Evolutionary conservation across 2,888 invertebrate genomes (phyloP).

Genomic region (Synergus laeviventris): DNA sequence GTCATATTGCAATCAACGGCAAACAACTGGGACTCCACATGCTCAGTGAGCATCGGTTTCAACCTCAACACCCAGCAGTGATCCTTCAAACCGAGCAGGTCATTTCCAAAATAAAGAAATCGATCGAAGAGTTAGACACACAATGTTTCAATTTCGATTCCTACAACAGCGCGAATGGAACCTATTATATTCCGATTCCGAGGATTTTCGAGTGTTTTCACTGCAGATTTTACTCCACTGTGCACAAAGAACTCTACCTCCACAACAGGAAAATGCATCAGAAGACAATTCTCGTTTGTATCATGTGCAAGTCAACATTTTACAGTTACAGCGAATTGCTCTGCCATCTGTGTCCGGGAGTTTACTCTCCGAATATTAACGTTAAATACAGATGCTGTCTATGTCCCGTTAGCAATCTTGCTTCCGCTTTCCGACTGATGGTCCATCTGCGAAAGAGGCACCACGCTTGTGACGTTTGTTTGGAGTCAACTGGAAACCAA

Average conservation of each 20-base stretch:
- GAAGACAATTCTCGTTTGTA: conserved; percentile 87
- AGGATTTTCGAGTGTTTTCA: conserved; percentile 91
- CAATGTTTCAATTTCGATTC: conserved; percentile 85
- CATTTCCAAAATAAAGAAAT: conserved; percentile 81
- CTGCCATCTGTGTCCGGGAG: conserved; percentile 91
- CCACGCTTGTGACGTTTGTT: conserved; percentile 91
- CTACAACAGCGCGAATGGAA: conserved; percentile 81
- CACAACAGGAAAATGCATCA: conserved; percentile 93
- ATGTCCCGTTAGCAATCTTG: conserved; percentile 86
- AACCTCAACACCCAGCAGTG: conserved; percentile 74
- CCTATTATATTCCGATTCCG: conserved; percentile 78
- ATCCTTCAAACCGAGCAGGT: conserved; percentile 77
- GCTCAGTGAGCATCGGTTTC: conserved; percentile 87
- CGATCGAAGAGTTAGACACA: conserved; percentile 80
- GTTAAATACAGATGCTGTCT: conserved; percentile 88
- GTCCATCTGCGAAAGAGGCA: conserved; percentile 91
- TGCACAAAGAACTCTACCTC: conserved; percentile 90
- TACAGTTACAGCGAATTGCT: conserved; percentile 91
- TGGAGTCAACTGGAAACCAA: conserved; percentile 89
- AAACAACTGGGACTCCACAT: conserved; percentile 88
- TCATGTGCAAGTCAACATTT: conserved; percentile 92
- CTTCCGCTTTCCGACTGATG: conserved; percentile 92
- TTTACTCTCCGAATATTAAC: conserved; percentile 80
- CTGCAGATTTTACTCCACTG: conserved; percentile 86
- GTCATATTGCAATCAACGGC: conserved; percentile 90